phyloP scores from a whole-genome alignment of 2,888 invertebrate genomes.

The Drosophila aldrichi region DNA sequence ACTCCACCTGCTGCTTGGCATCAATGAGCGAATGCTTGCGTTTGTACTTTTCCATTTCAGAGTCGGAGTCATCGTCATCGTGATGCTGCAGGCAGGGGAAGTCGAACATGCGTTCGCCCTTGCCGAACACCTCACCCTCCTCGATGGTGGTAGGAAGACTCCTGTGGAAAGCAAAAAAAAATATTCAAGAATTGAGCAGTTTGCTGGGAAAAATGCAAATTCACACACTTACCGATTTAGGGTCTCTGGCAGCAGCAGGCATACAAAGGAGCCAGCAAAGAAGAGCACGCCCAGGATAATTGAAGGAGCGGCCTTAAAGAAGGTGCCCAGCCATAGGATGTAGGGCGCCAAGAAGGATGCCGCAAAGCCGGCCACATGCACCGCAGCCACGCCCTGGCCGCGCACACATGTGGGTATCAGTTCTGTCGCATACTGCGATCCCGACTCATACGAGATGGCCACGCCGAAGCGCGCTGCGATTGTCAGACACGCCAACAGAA shows the following conservation, averaged over 20 bases:
- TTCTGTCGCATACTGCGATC: conserved; percentile 89
- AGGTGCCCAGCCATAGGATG: conserved; percentile 86
- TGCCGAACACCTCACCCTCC: conserved; percentile 88
- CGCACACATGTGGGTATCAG: conserved; percentile 88
- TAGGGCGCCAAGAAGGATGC: conserved; percentile 88
- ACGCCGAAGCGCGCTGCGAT: conserved; percentile 87
- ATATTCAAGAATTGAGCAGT: conserved; percentile 2
- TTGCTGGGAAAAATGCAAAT: neutral
- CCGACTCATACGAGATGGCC: conserved; percentile 88
- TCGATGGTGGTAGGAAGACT: conserved; percentile 87
- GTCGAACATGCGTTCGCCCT: conserved; percentile 86
- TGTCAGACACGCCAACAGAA: conserved; percentile 85
- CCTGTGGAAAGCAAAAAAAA: conserved; percentile 58
- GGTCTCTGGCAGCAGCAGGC: conserved; percentile 88
- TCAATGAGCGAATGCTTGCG: conserved; percentile 81
- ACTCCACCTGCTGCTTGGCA: conserved; percentile 73
- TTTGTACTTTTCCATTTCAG: conserved; percentile 79
- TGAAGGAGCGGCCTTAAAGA: conserved; percentile 86
- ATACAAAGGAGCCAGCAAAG: conserved; percentile 86
- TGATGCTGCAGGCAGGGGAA: conserved; percentile 84
- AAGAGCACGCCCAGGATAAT: conserved; percentile 86
- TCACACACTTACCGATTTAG: conserved; percentile 83
- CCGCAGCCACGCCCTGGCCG: conserved; percentile 88
- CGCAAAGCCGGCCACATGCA: conserved; percentile 88
- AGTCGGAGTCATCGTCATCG: conserved; percentile 73